Percentiles rank a stretch among this genome's conserved stretches.
phyloP scores from a whole-genome alignment of 2,888 invertebrate genomes.

The Pyrrhopygopsis socrates region DNA sequence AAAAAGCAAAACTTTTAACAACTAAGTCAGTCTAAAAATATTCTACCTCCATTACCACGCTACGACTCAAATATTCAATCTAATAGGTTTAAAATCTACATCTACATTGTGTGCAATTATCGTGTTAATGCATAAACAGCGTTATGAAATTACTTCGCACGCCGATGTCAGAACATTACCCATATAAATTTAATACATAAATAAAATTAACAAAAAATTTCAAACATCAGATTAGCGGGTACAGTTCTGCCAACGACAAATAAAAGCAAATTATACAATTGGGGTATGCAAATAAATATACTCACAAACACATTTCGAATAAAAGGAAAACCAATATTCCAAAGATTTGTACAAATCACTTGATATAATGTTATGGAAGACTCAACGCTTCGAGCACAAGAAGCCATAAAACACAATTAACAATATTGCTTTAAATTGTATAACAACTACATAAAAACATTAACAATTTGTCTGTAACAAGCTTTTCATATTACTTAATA shows the following conservation, averaged over 20 bases:
- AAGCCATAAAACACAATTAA: slow-evolving; percentile 80
- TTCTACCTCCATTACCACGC: slow-evolving; percentile 93
- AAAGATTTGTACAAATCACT: slow-evolving; percentile 89
- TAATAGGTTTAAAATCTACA: slow-evolving; percentile 91
- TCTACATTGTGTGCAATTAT: slow-evolving; percentile 88
- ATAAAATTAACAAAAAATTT: not conserved
- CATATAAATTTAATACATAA: not conserved
- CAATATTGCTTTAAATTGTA: slow-evolving; percentile 81
- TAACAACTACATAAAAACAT: slow-evolving; percentile 80
- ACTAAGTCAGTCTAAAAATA: slow-evolving; percentile 95
- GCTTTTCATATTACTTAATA: slow-evolving; percentile 74
- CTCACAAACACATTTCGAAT: slow-evolving; percentile 70
- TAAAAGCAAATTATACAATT: slow-evolving; percentile 12
- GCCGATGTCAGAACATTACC: slow-evolving; percentile 13
- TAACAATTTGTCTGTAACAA: slow-evolving; percentile 75
- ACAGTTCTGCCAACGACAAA: slow-evolving; percentile 19
- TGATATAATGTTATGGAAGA: slow-evolving; percentile 91
- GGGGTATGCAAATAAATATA: slow-evolving; percentile 73
- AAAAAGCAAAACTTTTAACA: slow-evolving; percentile 95
- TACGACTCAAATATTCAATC: slow-evolving; percentile 93
- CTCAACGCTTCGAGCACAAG: slow-evolving; percentile 88
- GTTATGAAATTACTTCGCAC: not conserved
- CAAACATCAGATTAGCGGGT: not conserved
- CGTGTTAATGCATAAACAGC: slow-evolving; percentile 43
- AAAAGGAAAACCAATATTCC: slow-evolving; percentile 91